These are phyloP conservation scores for Phrixothrix hirtus DNA, from an alignment of 2,888 invertebrate genomes.

Conservation along the genomic window DNA sequence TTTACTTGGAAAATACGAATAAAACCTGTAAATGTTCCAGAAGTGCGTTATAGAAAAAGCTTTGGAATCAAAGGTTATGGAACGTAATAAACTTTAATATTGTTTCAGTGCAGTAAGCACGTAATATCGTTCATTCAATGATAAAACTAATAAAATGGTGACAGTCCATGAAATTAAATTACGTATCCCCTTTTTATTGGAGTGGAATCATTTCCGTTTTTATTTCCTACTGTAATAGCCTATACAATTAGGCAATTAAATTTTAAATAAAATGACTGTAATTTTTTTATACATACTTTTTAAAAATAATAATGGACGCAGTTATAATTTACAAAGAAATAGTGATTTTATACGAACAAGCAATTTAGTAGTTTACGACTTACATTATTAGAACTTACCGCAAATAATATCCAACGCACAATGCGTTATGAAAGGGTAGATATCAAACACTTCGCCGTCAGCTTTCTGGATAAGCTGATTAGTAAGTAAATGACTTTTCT, in stretches of 20 bases:
- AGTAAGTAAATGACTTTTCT: conserved; percentile 40
- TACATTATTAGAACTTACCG: conserved; percentile 39
- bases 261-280: neutral
- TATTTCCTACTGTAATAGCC: neutral
- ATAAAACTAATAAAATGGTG: conserved; percentile 4
- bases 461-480: conserved; percentile 34
- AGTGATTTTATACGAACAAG: too few relatives aligned
- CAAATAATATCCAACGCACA: conserved; percentile 48
- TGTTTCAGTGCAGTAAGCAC: conserved; percentile 3
- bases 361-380: too few relatives aligned
- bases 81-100: conserved; percentile 2
- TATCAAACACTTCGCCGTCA: conserved; percentile 42
- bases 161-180: conserved; percentile 7
- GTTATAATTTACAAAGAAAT: too few relatives aligned
- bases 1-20: too few relatives aligned
- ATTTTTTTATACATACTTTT: neutral
- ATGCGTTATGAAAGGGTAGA: conserved; percentile 43
- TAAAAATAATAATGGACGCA: too few relatives aligned
- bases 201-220: conserved; percentile 1
- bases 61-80: neutral
- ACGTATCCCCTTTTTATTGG: conserved; percentile 2
- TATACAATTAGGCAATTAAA: neutral
- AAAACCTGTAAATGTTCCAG: too few relatives aligned
- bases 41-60: neutral
- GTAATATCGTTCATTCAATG: conserved; percentile 5